Evolutionary conservation across 2,888 invertebrate species (phyloP).

Genomic region (Plemyria rubiginata): DNA sequence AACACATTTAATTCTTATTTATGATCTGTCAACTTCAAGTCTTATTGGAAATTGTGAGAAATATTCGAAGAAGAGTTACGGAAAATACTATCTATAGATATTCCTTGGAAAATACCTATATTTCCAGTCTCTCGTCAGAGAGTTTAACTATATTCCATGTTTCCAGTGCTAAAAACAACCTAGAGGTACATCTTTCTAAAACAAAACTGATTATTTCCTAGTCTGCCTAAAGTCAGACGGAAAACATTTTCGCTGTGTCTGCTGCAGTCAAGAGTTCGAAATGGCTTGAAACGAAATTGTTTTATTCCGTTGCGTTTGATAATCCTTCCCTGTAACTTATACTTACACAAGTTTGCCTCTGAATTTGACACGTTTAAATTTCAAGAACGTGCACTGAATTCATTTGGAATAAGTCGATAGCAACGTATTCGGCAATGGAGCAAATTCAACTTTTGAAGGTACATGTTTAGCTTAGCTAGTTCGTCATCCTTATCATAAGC

Average conservation of each 20-base stretch:
- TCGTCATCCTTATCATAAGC: no score
- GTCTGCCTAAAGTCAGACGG: no score
- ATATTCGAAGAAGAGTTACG: background rate
- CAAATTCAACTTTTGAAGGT: background rate
- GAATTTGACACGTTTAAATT: constrained; percentile 1
- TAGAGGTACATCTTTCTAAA: background rate
- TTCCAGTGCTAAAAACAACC: no score
- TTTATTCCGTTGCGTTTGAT: background rate
- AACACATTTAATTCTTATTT: background rate
- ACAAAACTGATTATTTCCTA: background rate
- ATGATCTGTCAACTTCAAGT: background rate
- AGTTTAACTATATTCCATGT: no score
- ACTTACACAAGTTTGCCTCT: constrained; percentile 1
- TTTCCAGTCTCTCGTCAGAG: no score
- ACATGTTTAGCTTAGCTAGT: background rate
- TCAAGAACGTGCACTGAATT: constrained; percentile 15
- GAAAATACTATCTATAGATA: no score
- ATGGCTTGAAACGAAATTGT: background rate
- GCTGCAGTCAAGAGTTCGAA: no score
- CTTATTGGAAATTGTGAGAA: background rate
- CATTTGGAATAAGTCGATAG: constrained; percentile 5
- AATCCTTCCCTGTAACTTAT: background rate
- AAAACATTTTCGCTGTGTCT: no score
- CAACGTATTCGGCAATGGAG: background rate
- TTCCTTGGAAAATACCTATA: no score